Conservation (phyloP, 2,113 vertebrate genomes). For the Pontoporia blainvillei region DNA sequence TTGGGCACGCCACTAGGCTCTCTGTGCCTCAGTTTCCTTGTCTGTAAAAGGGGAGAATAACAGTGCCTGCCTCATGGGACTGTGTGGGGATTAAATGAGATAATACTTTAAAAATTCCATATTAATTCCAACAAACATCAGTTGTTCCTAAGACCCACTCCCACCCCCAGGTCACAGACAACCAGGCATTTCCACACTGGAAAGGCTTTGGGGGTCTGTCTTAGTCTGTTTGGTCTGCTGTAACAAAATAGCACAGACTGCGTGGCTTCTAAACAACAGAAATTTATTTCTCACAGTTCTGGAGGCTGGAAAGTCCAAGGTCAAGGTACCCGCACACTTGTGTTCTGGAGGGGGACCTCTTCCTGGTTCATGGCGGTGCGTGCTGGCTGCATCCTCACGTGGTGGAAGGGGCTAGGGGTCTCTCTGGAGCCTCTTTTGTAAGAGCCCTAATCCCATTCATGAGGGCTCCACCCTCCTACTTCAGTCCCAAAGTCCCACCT, state of each 20-base stretch:
- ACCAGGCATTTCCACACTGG: neutral
- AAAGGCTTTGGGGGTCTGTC: neutral
- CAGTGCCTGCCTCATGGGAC: neutral
- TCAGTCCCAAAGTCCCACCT: neutral
- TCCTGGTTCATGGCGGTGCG: neutral
- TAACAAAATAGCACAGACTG: neutral
- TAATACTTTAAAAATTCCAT: neutral
- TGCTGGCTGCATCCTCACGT: rapidly evolving
- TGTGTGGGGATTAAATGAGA: neutral
- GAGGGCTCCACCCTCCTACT: neutral
- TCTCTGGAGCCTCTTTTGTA: neutral
- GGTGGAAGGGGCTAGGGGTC: neutral
- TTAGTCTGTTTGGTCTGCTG: neutral
- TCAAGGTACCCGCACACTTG: rapidly evolving
- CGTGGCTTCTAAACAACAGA: neutral
- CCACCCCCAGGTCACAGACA: neutral
- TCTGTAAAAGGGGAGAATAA: neutral
- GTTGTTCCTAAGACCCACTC: neutral
- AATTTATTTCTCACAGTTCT: neutral
- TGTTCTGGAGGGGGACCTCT: neutral
- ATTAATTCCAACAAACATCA: neutral
- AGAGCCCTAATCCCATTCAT: neutral
- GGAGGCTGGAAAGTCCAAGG: neutral
- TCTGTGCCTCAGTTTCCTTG: neutral
- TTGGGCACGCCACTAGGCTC: neutral